Conservation (phyloP, 1,140 invertebrate genomes). For the Rhyzopertha dominica region DNA sequence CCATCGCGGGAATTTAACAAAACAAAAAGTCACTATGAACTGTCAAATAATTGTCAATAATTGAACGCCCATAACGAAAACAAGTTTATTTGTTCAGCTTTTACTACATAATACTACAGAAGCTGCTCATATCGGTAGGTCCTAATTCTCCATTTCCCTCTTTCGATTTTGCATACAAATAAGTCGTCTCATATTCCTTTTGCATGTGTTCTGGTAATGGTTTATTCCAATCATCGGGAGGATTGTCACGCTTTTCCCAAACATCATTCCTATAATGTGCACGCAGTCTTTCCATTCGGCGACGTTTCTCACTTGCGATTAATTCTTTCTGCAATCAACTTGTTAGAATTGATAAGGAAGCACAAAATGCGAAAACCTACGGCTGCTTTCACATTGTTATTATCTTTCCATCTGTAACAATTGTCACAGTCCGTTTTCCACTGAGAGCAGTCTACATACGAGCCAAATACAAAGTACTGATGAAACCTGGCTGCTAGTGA, state of each 20-base stretch:
- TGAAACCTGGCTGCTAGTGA: conserved; percentile 71
- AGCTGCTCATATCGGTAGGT: no score
- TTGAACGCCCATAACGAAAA: no score
- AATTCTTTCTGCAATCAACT: conserved; percentile 55
- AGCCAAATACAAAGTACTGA: conserved; percentile 78
- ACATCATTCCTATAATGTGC: conserved; percentile 67
- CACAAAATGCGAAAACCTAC: conserved; percentile 49
- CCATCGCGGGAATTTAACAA: no score
- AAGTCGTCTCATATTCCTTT: conserved; percentile 61
- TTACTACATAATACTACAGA: conserved; percentile 3
- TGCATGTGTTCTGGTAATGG: conserved; percentile 70
- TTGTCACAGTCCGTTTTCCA: conserved; percentile 75
- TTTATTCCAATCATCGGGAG: conserved; percentile 72
- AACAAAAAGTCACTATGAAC: no score
- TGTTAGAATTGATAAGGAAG: conserved; percentile 7
- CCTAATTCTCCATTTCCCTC: conserved; percentile 53
- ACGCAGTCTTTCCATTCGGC: conserved; percentile 56
- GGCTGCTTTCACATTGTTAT: conserved; percentile 58
- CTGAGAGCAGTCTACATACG: conserved; percentile 64
- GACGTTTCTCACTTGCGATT: conserved; percentile 64
- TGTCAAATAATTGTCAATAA: no score
- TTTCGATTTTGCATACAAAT: conserved; percentile 58
- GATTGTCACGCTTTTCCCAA: conserved; percentile 69
- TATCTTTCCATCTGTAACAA: conserved; percentile 62
- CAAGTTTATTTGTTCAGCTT: conserved; percentile 2